Evolutionary conservation across 2,888 invertebrate species (phyloP), one percentile per base, ranked within the genome.

Genomic region (Erynnis tages): DNA sequence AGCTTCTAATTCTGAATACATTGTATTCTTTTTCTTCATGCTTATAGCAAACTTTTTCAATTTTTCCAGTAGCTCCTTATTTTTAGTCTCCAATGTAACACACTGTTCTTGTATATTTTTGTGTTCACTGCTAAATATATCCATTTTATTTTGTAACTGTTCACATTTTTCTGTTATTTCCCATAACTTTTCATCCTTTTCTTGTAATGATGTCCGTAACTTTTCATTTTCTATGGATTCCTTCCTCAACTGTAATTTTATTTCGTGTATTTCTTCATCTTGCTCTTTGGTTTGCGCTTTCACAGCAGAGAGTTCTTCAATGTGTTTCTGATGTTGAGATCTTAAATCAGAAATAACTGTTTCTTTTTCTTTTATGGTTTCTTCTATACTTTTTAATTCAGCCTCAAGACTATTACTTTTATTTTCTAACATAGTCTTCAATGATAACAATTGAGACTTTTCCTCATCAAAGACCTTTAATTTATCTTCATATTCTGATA

Each of bases 21-120:
- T 89, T 0, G 86, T 71, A 0, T 91, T 89, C 68, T 94, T 95
- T 70, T 94, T 95, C 73, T 95, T 96, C 6, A 95, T 85, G 67
- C 92, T 94, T 0, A 93, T 91, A 0, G 94, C 95, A 65, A 94
- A 92, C 67, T 95, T 95, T 68, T 95, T 96, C 68, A 95, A 90
- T 76, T 95, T 95, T 52, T 95, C 95, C 47, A 94, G 75, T 56
- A 94, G 91, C 44, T 93, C 93, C 64, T 92, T 93, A 59, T 93
- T 92, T 68, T 93, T 94, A 4, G 70, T 81, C 65, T 93, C 93
- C 1, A 93, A 66, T 8, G 82, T 75, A 1, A 62, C 53, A 45
- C 66, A 64, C 68, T 82, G 68, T 65, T 81, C 73, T 71, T 77
- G 60, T 70, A 73, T 60, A 85, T 89, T 55, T 63, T 77, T 79